Evolutionary conservation across 2,888 invertebrate genomes (phyloP).

Genomic region (Cosmorhoe ocellata): DNA sequence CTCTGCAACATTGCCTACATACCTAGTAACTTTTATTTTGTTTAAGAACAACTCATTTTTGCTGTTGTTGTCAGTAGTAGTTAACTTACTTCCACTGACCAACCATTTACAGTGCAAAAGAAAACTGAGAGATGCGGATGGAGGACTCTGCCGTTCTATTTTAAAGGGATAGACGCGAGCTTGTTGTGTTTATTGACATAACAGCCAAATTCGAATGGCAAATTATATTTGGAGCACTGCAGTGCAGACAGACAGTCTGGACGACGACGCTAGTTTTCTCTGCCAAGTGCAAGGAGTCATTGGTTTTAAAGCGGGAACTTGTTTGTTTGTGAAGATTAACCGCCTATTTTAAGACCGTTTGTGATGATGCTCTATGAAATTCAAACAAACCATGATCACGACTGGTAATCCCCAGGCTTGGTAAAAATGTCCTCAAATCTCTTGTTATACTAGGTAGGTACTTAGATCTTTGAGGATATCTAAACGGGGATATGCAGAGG

Average conservation of each 20-base stretch:
- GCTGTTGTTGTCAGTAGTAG: too few relatives aligned
- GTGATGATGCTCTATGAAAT: too few relatives aligned
- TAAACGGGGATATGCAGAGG: too few relatives aligned
- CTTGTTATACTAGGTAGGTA: too few relatives aligned
- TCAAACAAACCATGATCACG: too few relatives aligned
- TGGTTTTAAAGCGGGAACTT: not conserved
- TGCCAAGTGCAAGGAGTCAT: constrained; percentile 28
- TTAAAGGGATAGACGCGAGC: not conserved
- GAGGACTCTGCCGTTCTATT: constrained; percentile 18
- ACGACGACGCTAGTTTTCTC: constrained; percentile 17
- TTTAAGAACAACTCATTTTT: too few relatives aligned
- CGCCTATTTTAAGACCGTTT: not conserved
- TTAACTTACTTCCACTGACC: too few relatives aligned
- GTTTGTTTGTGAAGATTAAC: not conserved
- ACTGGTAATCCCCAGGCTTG: too few relatives aligned
- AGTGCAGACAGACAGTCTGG: constrained; percentile 42
- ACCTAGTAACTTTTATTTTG: not conserved
- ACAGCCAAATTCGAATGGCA: constrained; percentile 28
- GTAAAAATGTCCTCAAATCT: too few relatives aligned
- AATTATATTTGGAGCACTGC: constrained; percentile 28
- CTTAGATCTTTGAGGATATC: too few relatives aligned
- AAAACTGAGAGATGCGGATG: too few relatives aligned
- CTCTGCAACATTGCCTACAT: constrained; percentile 4
- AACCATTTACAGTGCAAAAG: too few relatives aligned
- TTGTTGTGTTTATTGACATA: constrained; percentile 9